A percentile compares a stretch with the other conserved stretches of the same genome.
These are phyloP conservation scores for Hippopotamyrus pictus DNA, from an alignment of 2,797 vertebrate genomes.

Conservation along the genomic window DNA sequence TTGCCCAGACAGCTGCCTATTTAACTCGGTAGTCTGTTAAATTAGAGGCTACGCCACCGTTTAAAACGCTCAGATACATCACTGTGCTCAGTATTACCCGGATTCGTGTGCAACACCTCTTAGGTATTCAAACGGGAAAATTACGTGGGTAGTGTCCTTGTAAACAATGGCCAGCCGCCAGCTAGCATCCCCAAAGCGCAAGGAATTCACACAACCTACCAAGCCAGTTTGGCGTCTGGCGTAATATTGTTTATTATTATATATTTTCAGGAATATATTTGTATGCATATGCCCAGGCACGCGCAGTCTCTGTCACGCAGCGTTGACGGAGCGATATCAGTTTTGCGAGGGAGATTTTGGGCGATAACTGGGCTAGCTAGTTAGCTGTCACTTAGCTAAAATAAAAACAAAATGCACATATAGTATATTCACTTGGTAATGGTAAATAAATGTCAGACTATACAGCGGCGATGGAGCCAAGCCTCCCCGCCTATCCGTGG, in stretches of 20 bases:
- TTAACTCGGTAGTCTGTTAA: not conserved
- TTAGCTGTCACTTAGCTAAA: not conserved
- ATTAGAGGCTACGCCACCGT: not conserved
- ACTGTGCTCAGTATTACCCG: not conserved
- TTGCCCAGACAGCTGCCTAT: not conserved
- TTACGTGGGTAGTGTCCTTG: constrained; percentile 19
- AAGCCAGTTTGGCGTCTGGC: constrained; percentile 1
- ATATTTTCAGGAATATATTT: not conserved
- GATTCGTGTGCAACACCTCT: not conserved
- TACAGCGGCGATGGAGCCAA: not conserved
- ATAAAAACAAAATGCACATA: not conserved
- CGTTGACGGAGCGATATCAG: not conserved
- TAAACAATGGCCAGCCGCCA: constrained; percentile 17
- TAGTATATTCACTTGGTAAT: not conserved
- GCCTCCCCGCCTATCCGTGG: not conserved
- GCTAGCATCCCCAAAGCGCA: not conserved
- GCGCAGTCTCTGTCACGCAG: not conserved
- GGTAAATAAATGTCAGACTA: not conserved
- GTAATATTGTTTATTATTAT: not conserved
- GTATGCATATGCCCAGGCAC: not conserved
- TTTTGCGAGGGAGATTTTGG: not conserved
- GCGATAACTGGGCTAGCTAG: not conserved
- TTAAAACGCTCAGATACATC: not conserved
- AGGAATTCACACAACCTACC: not conserved
- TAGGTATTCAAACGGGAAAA: not conserved